These are phyloP conservation scores for Eueremaeus valkanovi DNA, from an alignment of 2,888 invertebrate genomes.

Conservation along the genomic window DNA sequence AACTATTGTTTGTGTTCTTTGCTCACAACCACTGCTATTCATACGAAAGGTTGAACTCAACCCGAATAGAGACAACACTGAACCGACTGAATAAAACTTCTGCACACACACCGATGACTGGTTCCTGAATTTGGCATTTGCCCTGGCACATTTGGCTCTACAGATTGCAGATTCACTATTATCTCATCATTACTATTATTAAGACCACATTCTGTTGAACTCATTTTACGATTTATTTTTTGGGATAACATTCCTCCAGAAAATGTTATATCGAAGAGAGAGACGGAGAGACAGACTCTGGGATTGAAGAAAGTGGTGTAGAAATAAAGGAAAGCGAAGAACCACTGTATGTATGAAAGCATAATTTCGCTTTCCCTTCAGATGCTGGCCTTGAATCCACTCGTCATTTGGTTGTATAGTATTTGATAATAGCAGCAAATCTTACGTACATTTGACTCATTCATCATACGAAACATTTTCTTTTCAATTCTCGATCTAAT, in stretches of 20 bases:
- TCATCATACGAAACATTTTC: slow-evolving; percentile 24
- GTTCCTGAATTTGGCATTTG: too few species aligned
- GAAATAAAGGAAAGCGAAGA: slow-evolving; percentile 21
- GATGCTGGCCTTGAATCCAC: slow-evolving; percentile 31
- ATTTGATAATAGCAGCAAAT: slow-evolving; percentile 22
- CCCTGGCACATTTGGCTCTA: too few species aligned
- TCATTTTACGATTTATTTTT: slow-evolving; percentile 14
- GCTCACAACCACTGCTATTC: too few species aligned
- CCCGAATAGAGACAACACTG: too few species aligned
- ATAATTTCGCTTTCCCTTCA: slow-evolving; percentile 30
- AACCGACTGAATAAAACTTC: too few species aligned
- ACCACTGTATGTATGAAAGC: slow-evolving; percentile 22
- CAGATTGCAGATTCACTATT: too few species aligned
- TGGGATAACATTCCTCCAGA: slow-evolving; percentile 17
- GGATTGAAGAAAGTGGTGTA: slow-evolving; percentile 15
- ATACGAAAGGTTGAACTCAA: too few species aligned
- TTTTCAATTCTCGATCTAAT: neutral
- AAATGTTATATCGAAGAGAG: slow-evolving; percentile 3
- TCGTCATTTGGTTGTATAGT: slow-evolving; percentile 21
- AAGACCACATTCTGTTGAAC: neutral
- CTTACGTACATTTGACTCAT: slow-evolving; percentile 31
- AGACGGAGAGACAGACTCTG: neutral
- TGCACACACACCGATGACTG: too few species aligned
- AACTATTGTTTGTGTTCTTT: too few species aligned
- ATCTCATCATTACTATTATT: slow-evolving; percentile 22